phyloP scores from a whole-genome alignment of 2,797 vertebrate species.

The Falco peregrinus region DNA sequence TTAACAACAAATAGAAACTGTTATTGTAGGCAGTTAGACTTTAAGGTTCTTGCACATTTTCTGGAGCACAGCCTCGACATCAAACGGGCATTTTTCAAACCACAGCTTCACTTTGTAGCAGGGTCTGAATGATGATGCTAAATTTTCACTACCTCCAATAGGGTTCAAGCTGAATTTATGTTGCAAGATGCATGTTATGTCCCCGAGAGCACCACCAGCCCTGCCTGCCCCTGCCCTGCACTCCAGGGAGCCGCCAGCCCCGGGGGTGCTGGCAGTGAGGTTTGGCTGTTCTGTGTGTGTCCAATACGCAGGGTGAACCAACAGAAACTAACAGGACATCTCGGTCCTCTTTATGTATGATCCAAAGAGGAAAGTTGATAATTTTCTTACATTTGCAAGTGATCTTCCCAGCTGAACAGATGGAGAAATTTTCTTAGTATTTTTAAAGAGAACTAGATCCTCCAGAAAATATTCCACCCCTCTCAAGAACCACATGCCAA shows the following conservation, averaged over 20 bases:
- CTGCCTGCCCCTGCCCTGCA: fast-evolving
- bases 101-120: not conserved
- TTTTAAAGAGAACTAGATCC: not conserved
- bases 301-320: not conserved
- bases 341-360: not conserved
- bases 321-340: not conserved
- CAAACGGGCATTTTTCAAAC: not conserved
- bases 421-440: not conserved
- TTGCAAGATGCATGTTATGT: not conserved
- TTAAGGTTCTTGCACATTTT: not conserved
- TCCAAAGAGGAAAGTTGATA: not conserved
- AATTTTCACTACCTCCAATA: not conserved
- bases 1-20: not conserved
- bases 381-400: not conserved
- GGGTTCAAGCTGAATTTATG: fast-evolving
- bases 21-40: not conserved
- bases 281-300: not conserved
- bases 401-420: not conserved
- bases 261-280: not conserved
- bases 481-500: not conserved
- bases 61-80: not conserved
- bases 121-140: not conserved
- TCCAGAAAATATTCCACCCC: not conserved
- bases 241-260: not conserved
- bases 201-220: not conserved